Evolutionary conservation across 1,140 invertebrate genomes (phyloP), one percentile per base, ranked within the genome.

Genomic region (Stenopsyche tienmushanensis): DNA sequence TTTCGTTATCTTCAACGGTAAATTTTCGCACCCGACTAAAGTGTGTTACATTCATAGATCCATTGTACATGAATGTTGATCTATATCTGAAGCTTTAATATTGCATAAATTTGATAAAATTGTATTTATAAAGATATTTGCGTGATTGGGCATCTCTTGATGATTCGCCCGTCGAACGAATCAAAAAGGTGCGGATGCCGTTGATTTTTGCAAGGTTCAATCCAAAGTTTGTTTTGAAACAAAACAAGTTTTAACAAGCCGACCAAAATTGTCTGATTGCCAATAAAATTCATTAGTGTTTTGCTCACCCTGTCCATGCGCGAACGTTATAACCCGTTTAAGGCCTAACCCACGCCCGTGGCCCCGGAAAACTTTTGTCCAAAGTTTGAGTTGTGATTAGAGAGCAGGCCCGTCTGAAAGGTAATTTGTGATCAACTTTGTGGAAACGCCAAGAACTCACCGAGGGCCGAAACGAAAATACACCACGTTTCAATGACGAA

Each of bases 311-410:
- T n/a, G 52, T 54, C 18, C 52, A 24, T 54, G 52, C 52, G 52
- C 23, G 44, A 47, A 13, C 29, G 44, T 54, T 24, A 54, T 54
- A 54, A 54, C 52, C 52, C 52, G 26, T 54, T 54, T 54, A 54
- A 34, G 52, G 52, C 52, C 52, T 18, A 24, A 52, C 49, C 23
- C 49, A 54, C 52, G 52, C 52, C 23, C 47, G 47, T 3, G n/a
- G n/a, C n/a, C 44, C 44, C 8, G 29, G 29, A 5, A 20, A 54
- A 54, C 24, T 54, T 54, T 24, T 54, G 24, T 5, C 24, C 52
- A 52, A 54, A 54, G 23, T 54, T 54, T 54, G 52, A 54, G 52
- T 54, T 54, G 52, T 54, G 52, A 54, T 54, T 54, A 54, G 52
- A 24, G 52, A 8, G 18, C 23, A 8, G 44, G 44, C 49, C 17